phyloP scores from a whole-genome alignment of 2,888 invertebrate species.

The Polydrusus pterygomalis region DNA sequence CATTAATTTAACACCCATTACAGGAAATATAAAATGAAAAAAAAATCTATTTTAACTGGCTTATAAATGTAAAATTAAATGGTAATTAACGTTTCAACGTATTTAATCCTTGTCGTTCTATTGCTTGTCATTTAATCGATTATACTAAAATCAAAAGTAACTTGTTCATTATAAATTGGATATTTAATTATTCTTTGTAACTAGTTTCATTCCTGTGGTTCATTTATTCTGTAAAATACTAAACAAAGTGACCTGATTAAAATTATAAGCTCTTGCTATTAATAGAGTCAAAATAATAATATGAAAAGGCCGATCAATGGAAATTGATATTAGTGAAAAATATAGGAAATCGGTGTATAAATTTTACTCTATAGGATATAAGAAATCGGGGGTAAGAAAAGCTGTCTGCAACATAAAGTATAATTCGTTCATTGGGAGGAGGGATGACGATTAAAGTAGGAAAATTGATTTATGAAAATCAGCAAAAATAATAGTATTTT shows the following conservation, averaged over 20 bases:
- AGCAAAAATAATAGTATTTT: too few species aligned
- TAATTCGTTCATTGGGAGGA: too few species aligned
- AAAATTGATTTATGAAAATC: too few species aligned
- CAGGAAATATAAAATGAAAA: background rate
- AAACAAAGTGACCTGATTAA: background rate
- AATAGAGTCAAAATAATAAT: too few species aligned
- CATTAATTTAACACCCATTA: background rate
- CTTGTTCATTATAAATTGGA: slow-evolving; percentile 4
- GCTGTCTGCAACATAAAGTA: too few species aligned
- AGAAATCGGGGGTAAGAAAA: too few species aligned
- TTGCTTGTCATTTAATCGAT: slow-evolving; percentile 14
- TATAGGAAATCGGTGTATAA: too few species aligned
- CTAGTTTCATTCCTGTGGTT: background rate
- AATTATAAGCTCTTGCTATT: background rate
- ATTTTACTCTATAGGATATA: too few species aligned
- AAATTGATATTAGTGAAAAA: too few species aligned
- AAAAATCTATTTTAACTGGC: background rate
- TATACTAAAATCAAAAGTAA: slow-evolving; percentile 25
- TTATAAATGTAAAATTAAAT: background rate
- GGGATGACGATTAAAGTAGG: too few species aligned
- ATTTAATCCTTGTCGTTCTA: background rate
- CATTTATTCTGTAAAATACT: background rate
- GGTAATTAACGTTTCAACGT: slow-evolving; percentile 15
- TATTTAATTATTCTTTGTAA: background rate
- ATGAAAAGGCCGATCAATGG: too few species aligned